Percentiles rank a stretch among this genome's conserved stretches.
Conservation (phyloP, 2,113 vertebrate species). For the Pelecanoides urinatrix region DNA sequence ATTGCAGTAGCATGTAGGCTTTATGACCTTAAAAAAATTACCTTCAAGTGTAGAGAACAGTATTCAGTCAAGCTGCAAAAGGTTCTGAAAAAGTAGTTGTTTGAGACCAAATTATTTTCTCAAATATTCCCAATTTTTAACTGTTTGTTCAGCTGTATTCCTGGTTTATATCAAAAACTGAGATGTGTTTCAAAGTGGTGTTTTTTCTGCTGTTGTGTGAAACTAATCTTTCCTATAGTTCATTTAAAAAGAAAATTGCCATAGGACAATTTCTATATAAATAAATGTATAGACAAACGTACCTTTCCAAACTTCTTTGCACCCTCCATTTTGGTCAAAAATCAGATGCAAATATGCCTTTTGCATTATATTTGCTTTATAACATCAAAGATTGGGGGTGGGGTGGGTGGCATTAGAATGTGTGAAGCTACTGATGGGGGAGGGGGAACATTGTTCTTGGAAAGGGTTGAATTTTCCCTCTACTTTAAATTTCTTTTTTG, state of each 20-base stretch:
- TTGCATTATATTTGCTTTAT: background rate
- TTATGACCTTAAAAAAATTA: background rate
- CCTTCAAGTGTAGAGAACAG: background rate
- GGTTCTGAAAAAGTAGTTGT: background rate
- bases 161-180: background rate
- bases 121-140: background rate
- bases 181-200: background rate
- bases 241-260: background rate
- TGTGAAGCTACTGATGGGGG: background rate
- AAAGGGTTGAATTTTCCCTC: background rate
- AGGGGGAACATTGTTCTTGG: background rate
- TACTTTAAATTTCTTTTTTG: background rate
- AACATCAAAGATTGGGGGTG: background rate
- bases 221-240: background rate
- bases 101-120: background rate
- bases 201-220: background rate
- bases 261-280: background rate
- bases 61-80: background rate
- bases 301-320: background rate
- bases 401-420: background rate
- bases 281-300: background rate
- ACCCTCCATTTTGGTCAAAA: background rate
- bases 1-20: background rate
- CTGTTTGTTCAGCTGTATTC: background rate
- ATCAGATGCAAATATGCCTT: background rate